phyloP scores from a whole-genome alignment of 1,140 invertebrate species.

The Plutomurus gul region DNA sequence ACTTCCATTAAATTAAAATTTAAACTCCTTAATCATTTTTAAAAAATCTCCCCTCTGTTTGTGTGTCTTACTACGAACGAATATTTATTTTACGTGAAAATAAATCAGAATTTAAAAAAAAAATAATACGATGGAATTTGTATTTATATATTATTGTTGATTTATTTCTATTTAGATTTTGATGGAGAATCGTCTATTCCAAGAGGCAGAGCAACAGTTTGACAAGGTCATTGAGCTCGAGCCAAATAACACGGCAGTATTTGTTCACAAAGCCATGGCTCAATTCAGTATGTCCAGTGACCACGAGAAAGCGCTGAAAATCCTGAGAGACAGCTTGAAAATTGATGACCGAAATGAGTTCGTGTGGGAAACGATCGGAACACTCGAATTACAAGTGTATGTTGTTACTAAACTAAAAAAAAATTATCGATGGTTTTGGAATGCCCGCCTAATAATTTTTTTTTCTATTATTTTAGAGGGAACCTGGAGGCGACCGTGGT shows the following conservation, averaged over 20 bases:
- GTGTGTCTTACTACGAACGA: too few relatives aligned
- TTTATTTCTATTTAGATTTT: constrained; percentile 64
- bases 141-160: constrained; percentile 41
- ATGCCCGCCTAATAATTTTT: constrained; percentile 7
- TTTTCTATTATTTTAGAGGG: constrained; percentile 68
- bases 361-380: constrained; percentile 91
- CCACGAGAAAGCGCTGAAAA: constrained; percentile 74
- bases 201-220: constrained; percentile 80
- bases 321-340: constrained; percentile 81
- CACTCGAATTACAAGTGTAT: constrained; percentile 89
- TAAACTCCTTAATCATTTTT: too few relatives aligned
- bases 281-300: constrained; percentile 79
- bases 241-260: constrained; percentile 80
- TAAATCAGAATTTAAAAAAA: too few relatives aligned
- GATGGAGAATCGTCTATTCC: constrained; percentile 78
- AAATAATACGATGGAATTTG: constrained; percentile 6
- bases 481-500: constrained; percentile 80
- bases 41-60: too few relatives aligned
- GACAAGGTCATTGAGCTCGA: constrained; percentile 79
- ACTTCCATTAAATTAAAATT: too few relatives aligned
- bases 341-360: constrained; percentile 91
- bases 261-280: constrained; percentile 80
- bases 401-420: background rate
- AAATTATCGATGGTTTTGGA: background rate
- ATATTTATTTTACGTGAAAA: too few relatives aligned